These are phyloP conservation scores for Pelosia muscerda DNA, from an alignment of 2,888 invertebrate genomes.

Conservation along the genomic window DNA sequence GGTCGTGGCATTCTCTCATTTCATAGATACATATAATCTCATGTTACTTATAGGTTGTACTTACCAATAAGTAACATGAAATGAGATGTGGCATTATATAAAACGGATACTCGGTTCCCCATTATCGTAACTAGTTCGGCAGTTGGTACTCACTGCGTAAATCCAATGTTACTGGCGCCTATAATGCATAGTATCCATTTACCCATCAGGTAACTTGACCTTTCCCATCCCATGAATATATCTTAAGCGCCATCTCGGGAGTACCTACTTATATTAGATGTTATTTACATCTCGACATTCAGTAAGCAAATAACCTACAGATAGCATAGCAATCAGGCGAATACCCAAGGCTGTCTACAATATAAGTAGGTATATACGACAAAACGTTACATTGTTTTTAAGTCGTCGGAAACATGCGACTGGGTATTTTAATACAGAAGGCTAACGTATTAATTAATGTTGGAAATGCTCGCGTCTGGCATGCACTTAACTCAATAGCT, in stretches of 20 bases:
- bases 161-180: slow-evolving; percentile 27
- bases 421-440: slow-evolving; percentile 57
- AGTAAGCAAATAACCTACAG: slow-evolving; percentile 26
- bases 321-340: slow-evolving; percentile 32
- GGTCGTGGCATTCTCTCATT: slow-evolving; percentile 26
- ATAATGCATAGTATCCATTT: slow-evolving; percentile 38
- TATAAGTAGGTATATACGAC: slow-evolving; percentile 34
- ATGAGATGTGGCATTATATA: slow-evolving; percentile 35
- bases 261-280: slow-evolving; percentile 22
- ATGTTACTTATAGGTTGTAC: no score
- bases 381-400: slow-evolving; percentile 72
- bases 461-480: slow-evolving; percentile 51
- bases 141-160: slow-evolving; percentile 35
- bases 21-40: no score
- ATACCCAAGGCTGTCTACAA: slow-evolving; percentile 48
- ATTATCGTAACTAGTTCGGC: slow-evolving; percentile 47
- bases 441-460: slow-evolving; percentile 64
- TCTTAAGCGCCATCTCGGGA: slow-evolving; percentile 30
- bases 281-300: slow-evolving; percentile 37
- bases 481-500: slow-evolving; percentile 46
- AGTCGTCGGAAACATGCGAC: slow-evolving; percentile 57
- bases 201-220: slow-evolving; percentile 38
- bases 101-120: slow-evolving; percentile 29
- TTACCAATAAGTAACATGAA: slow-evolving; percentile 25
- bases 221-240: slow-evolving; percentile 43